Evolutionary conservation across 2,113 vertebrate species (phyloP), one percentile per base, ranked within the genome.

Genomic region (Romanogobio albipinnatus): DNA sequence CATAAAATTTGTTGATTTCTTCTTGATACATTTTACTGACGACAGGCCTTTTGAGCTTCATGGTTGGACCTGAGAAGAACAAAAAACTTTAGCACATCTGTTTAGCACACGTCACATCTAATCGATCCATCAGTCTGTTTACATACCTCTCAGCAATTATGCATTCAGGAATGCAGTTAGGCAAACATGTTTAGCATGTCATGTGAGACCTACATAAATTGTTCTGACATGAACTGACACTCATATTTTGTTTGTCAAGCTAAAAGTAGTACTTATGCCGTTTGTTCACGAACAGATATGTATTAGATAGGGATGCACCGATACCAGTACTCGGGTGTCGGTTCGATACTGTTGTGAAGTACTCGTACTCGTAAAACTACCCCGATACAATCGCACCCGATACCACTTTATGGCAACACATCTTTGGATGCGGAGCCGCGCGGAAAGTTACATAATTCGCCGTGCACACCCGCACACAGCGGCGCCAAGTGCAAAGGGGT

Each of bases 21-120:
- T 94, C 93, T 88, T 94, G 87, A 84, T 95, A 93, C 93, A 94
- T 94, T 89, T 95, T 94, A 64, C 89, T 78, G 47, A 95, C 95
- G 59, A 94, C 88, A 6, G 92, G 92, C 85, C 95, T 92, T 88
- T 92, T 94, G 58, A 95, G 91, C 86, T 95, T 96, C 95, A 96
- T 90, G 58, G 95, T 96, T 36, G 95, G 95, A 83, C 95, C 95
- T 96, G 7, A 73, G 24, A 26, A 76, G n/a, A 70, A 77, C 5
- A 47, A 76, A 51, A 61, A 74, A 29, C 29, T 3, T 83, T 14
- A 47, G n/a, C 76, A 15, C 24, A 29, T n/a, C n/a, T n/a, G n/a
- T 3, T 83, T 14, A 47, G n/a, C 76, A 15, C 24, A 29, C 24
- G n/a, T 33, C 17, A 43, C 11, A 66, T 47, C 66, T 43, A 76